Base-by-base conservation (phyloP, 35 echinoderm and acorn worm species). In the Ptychodera flava region DNA sequence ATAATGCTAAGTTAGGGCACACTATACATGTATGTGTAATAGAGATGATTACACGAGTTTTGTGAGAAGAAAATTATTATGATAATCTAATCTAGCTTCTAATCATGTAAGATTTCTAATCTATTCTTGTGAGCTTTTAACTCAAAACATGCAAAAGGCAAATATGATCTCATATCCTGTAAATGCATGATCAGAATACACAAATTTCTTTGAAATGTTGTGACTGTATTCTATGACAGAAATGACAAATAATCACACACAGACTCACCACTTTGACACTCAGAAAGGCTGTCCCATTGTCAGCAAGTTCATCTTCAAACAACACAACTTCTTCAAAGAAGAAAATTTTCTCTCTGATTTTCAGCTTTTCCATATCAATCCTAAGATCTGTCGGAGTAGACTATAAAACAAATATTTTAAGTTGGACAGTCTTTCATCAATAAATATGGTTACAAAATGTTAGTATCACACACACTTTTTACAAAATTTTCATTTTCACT, bases 261-360 rank as follows among this genome's bases (percentile, higher is more conserved):
- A n/a, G n/a, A n/a, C 92, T 98, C 79, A 99, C 96, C 83, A 99
- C 90, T 92, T 99, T 99, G 12, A 94, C 90, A 80, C 80, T 91
- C 38, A 99, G 85, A 2, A 85, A 89, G 80, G 96, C 96, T 90
- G 84, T 78, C 0, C 96, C 96, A 85, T 99, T 94, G 38, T 99
- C 96, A 31, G 96, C 96, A 10, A 99, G 81, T 79, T 99, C 96
- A 91, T 99, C 96, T 88, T 99, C 96, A 91, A 92, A 99, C 16
- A 99, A 31, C 27, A 90, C 90, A 76, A 99, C 92, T 34, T 99
- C 96, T 78, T 99, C 96, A 88, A 92, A 99, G 77, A 99, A 99
- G 79, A 90, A 88, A 30, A 99, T 94, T 83, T 92, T 94, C 81
- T 99, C 96, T 83, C 90, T 53, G 28, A 94, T 90, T 88, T 99